Evolutionary conservation across 2,888 invertebrate species (phyloP), one percentile per base, ranked within the genome.

Genomic region (Campaea margaritaria): DNA sequence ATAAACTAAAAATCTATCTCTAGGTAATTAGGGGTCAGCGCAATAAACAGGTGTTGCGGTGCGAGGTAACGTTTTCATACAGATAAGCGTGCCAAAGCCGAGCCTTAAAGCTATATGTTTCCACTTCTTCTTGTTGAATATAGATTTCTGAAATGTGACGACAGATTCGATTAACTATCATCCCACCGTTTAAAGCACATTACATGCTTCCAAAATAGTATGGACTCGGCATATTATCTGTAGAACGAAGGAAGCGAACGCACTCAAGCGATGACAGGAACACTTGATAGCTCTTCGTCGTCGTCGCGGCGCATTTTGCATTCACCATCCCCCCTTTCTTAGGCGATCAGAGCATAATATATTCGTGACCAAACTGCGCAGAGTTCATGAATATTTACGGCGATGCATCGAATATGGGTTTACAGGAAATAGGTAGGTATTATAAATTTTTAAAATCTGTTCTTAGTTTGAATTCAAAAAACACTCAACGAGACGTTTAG

Each of bases 341-440:
- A 72, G 70, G 66, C 74, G 70, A 73, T 67, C 70, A 70, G 65
- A 75, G 31, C 74, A 76, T 78, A 75, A 79, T 74, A 74, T 65
- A 67, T 71, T 69, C 43, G 48, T 28, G 58, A 50, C 41, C 50
- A 47, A 38, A 48, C 38, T 47, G 46, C 31, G 34, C 42, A 43
- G 65, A 70, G 68, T 76, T 79, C 81, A 81, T 81, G 81, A 79
- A 82, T 81, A 81, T 81, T 78, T 77, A 80, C 67, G 66, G 66
- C 70, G 60, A 61, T 71, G 61, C 68, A 69, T 71, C 69, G 73
- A 77, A 77, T 75, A 79, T 69, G 73, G 67, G 2, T 71, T 65
- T 62, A 65, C 62, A 63, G 67, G 65, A 65, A 66, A 21, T 2
- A 21, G 21, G 21, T 21, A 21, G 21, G 21, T 2, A 21, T n/a